Percentiles rank a stretch among this genome's conserved stretches.
Evolutionary conservation across 2,797 vertebrate species (phyloP).

Genomic region (Cuniculus paca): DNA sequence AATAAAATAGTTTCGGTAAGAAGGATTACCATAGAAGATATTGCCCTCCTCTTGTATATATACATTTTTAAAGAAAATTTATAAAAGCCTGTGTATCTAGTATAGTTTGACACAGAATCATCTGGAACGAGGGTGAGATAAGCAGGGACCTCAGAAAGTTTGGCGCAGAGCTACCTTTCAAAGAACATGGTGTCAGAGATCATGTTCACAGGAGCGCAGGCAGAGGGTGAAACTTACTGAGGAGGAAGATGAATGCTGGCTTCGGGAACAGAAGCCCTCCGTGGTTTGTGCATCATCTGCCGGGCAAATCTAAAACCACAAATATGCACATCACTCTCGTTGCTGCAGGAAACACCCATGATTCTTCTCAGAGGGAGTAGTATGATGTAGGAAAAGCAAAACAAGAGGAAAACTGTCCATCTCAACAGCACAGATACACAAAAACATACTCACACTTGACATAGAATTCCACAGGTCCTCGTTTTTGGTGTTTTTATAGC

Average conservation of each 20-base stretch:
- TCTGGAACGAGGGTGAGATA: background rate
- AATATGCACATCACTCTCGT: background rate
- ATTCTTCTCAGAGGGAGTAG: conserved; percentile 27
- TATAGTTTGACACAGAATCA: background rate
- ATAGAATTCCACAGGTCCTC: conserved; percentile 95
- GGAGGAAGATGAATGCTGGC: conserved; percentile 81
- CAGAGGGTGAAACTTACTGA: conserved; percentile 85
- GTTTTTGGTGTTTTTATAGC: conserved; percentile 95
- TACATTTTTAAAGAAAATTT: background rate
- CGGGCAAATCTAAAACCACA: conserved; percentile 90
- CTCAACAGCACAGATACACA: background rate
- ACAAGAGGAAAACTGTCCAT: background rate
- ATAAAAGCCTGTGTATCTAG: background rate
- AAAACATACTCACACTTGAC: conserved; percentile 90
- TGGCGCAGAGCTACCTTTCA: background rate
- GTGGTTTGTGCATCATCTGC: conserved; percentile 83
- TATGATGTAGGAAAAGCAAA: background rate
- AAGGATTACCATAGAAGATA: background rate
- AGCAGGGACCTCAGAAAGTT: background rate
- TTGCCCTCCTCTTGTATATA: background rate
- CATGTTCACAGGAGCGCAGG: accelerated
- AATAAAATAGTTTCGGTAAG: conserved; percentile 16
- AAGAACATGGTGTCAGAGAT: background rate
- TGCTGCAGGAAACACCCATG: background rate
- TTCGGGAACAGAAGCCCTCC: conserved; percentile 89